Evolutionary conservation across 2,113 vertebrate species (phyloP).

Genomic region (Pteruthius melanotis): DNA sequence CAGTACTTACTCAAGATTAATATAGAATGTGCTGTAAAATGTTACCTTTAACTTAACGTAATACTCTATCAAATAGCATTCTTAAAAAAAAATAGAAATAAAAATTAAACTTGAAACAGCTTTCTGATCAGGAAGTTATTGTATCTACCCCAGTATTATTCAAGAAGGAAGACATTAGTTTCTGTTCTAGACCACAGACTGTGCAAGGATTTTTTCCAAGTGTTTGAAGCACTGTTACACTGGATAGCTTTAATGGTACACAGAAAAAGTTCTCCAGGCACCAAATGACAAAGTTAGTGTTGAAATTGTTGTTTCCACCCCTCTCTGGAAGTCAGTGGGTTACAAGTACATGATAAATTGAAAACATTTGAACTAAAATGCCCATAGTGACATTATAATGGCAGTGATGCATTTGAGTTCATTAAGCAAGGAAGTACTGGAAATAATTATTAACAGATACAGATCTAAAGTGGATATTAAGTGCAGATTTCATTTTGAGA

Average conservation of each 20-base stretch:
- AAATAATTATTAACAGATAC: not conserved
- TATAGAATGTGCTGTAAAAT: not conserved
- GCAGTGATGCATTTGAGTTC: not conserved
- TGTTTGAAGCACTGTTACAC: not conserved
- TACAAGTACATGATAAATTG: not conserved
- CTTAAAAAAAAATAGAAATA: not conserved
- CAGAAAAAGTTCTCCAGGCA: not conserved
- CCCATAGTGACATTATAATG: not conserved
- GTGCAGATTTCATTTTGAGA: not conserved
- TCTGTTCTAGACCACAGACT: not conserved
- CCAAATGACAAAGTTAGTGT: not conserved
- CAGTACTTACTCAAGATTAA: not conserved
- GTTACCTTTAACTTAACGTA: not conserved
- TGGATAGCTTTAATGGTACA: not conserved
- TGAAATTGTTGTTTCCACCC: not conserved
- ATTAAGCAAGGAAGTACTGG: not conserved
- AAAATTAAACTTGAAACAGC: not conserved
- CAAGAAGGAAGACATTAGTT: not conserved
- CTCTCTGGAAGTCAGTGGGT: not conserved
- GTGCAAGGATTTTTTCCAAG: not conserved
- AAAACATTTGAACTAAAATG: not conserved
- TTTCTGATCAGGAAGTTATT: not conserved
- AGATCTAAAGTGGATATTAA: not conserved
- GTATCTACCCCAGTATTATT: not conserved
- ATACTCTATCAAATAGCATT: not conserved